These are phyloP conservation scores for Mormoops blainvillei DNA, from an alignment of 2,113 vertebrate species.

Conservation along the genomic window DNA sequence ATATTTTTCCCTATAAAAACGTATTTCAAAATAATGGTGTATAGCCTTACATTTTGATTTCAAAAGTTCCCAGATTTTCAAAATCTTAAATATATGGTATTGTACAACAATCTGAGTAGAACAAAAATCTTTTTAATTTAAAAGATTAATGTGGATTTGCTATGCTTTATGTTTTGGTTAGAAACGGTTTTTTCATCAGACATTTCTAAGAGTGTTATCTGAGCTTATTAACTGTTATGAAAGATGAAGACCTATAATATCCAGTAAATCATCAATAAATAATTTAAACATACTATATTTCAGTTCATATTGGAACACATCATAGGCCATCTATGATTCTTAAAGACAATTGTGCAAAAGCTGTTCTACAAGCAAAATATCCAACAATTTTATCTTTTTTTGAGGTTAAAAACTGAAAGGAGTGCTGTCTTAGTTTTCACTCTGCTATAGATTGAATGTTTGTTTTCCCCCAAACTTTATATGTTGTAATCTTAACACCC, in stretches of 20 bases:
- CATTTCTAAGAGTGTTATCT: slow-evolving; percentile 7
- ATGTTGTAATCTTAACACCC: not conserved
- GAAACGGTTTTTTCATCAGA: not conserved
- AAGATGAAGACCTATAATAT: not conserved
- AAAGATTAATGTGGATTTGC: not conserved
- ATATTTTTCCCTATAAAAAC: not conserved
- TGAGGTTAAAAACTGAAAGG: slow-evolving; percentile 17
- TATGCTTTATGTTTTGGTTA: not conserved
- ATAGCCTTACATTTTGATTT: not conserved
- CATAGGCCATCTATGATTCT: not conserved
- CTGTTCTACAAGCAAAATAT: not conserved
- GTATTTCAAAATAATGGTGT: not conserved
- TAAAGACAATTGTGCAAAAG: not conserved
- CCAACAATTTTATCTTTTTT: not conserved
- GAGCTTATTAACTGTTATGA: slow-evolving; percentile 13
- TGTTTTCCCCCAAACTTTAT: not conserved
- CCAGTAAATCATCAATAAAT: not conserved
- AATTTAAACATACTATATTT: slow-evolving; percentile 24
- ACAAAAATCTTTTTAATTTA: not conserved
- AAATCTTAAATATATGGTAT: not conserved
- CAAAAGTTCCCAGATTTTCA: not conserved
- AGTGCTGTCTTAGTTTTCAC: not conserved
- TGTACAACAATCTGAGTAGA: not conserved
- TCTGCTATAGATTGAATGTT: not conserved
- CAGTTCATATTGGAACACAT: not conserved